phyloP scores from a whole-genome alignment of 2,113 vertebrate genomes.

The Gallinago media region DNA sequence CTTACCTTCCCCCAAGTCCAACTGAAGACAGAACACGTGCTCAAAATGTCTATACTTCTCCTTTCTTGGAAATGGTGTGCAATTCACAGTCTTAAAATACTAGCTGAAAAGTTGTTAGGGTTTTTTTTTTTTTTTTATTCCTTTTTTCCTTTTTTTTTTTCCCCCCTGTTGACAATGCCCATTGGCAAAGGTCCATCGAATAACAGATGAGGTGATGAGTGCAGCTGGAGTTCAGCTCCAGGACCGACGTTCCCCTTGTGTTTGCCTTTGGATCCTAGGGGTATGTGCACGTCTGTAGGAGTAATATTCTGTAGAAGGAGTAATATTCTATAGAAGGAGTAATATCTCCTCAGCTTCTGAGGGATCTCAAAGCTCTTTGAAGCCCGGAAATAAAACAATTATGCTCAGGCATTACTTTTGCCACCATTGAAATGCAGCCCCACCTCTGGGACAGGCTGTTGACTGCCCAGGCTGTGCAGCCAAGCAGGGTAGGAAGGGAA shows the following conservation, averaged over 20 bases:
- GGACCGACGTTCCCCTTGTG: background rate
- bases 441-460: slow-evolving; percentile 5
- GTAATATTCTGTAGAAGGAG: background rate
- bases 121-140: background rate
- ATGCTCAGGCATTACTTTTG: background rate
- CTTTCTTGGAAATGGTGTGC: background rate
- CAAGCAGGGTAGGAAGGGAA: background rate
- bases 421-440: slow-evolving; percentile 4
- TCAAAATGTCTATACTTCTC: background rate
- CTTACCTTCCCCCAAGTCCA: background rate
- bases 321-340: background rate
- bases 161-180: slow-evolving; percentile 15
- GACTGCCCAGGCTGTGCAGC: background rate
- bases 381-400: slow-evolving; percentile 7
- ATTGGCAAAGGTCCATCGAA: slow-evolving; percentile 39
- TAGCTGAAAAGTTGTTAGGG: background rate
- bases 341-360: slow-evolving; percentile 9
- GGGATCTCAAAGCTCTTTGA: background rate
- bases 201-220: slow-evolving; percentile 39
- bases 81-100: slow-evolving; percentile 11
- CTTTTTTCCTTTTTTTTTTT: background rate
- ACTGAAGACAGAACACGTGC: background rate
- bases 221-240: slow-evolving; percentile 27
- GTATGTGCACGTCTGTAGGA: background rate
- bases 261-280: slow-evolving; percentile 8